A percentile compares a stretch with the other conserved stretches of the same genome.
Conservation (phyloP, 2,797 vertebrate species). For the Girardinus metallicus region DNA sequence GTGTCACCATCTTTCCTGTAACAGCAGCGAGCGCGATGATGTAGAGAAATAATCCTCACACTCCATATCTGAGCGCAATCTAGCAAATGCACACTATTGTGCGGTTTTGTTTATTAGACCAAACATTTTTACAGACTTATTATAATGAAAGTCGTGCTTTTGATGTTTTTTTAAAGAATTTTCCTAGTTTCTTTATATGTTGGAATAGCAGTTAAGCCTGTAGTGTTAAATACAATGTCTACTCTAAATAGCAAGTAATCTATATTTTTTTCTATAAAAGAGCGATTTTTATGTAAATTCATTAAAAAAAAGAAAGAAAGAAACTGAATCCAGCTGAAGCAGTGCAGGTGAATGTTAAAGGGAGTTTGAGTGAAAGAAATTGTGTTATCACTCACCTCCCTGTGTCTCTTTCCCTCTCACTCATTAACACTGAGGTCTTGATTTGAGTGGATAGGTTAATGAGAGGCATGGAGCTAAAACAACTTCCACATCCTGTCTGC, state of each 20-base stretch:
- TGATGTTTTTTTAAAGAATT: not conserved
- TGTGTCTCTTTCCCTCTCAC: conserved; percentile 30
- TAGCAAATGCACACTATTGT: conserved; percentile 3
- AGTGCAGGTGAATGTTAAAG: conserved; percentile 17
- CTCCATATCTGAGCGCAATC: conserved; percentile 16
- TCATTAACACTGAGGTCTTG: conserved; percentile 68
- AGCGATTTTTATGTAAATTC: not conserved
- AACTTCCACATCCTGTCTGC: conserved; percentile 67
- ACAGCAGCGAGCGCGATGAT: conserved; percentile 49
- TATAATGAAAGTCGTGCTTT: not conserved
- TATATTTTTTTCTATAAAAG: not conserved
- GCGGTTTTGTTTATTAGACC: not conserved
- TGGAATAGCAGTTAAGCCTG: not conserved
- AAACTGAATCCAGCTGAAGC: not conserved
- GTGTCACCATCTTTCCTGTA: conserved; percentile 64
- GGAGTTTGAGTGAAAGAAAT: conserved; percentile 10
- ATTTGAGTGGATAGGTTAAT: conserved; percentile 76
- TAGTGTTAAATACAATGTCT: not conserved
- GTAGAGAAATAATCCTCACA: conserved; percentile 34
- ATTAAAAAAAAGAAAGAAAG: not conserved
- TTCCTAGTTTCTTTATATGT: not conserved
- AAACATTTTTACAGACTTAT: not conserved
- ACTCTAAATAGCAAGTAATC: not conserved
- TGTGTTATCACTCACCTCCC: conserved; percentile 40
- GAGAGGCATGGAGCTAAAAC: conserved; percentile 62